phyloP scores from a whole-genome alignment of 2,113 vertebrate species.

The Oxygymnocypris stewartii region DNA sequence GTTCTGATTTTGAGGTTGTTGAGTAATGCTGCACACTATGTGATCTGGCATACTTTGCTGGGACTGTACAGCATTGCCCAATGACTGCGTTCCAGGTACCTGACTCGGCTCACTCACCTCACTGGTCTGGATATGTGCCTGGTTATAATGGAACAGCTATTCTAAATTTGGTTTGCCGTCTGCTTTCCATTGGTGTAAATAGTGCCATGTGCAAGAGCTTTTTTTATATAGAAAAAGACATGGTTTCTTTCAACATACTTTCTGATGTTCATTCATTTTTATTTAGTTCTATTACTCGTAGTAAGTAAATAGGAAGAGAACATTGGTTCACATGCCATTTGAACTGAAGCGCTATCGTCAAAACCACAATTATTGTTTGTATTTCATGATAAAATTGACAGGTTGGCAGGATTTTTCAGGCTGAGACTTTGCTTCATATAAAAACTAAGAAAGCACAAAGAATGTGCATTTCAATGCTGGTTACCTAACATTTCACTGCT shows the following conservation, averaged over 20 bases:
- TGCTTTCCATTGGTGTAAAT: neutral
- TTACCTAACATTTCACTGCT: too few relatives aligned
- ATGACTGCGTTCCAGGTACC: neutral
- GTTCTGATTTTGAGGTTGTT: neutral
- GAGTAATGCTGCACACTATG: neutral
- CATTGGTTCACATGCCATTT: too few relatives aligned
- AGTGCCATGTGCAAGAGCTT: neutral
- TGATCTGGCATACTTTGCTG: slow-evolving; percentile 2
- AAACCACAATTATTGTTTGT: too few relatives aligned
- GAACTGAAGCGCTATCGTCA: too few relatives aligned
- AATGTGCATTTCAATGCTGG: too few relatives aligned
- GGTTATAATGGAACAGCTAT: slow-evolving; percentile 1
- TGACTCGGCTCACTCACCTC: neutral
- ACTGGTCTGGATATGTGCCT: neutral
- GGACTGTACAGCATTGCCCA: neutral
- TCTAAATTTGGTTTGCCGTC: neutral
- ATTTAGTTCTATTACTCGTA: too few relatives aligned
- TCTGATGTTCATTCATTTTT: too few relatives aligned
- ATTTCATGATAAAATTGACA: too few relatives aligned
- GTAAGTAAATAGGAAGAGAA: too few relatives aligned
- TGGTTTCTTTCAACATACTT: too few relatives aligned
- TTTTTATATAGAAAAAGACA: too few relatives aligned
- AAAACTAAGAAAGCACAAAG: neutral
- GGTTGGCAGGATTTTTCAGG: neutral
- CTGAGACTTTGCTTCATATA: neutral